Conservation (phyloP, 2,888 invertebrate species). For the Galerucella nymphaeae region DNA sequence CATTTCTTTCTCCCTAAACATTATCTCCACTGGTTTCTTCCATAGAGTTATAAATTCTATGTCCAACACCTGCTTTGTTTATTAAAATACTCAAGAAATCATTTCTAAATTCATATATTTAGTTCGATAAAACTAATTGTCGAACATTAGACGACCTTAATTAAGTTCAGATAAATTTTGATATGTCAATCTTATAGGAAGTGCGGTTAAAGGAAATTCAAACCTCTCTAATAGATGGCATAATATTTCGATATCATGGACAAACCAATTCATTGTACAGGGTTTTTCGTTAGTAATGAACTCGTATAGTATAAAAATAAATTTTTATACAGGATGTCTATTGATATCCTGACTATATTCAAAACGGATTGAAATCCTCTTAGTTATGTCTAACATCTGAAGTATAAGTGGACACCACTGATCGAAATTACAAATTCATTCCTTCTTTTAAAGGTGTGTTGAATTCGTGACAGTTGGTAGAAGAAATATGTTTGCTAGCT, state of each 20-base stretch:
- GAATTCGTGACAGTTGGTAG: constrained; percentile 22
- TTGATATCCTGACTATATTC: no score
- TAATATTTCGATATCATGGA: background rate
- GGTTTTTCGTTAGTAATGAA: no score
- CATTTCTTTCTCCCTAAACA: no score
- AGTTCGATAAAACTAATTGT: constrained; percentile 1
- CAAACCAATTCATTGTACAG: no score
- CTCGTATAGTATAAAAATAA: no score
- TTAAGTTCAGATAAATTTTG: background rate
- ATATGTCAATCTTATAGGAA: background rate
- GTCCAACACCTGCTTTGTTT: no score
- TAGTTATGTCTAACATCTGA: no score
- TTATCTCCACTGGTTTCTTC: no score
- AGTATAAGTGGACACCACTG: background rate
- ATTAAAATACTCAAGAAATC: background rate
- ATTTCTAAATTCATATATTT: background rate
- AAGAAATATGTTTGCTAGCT: constrained; percentile 14
- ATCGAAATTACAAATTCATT: background rate
- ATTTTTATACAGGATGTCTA: no score
- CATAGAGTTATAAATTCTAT: no score
- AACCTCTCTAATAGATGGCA: background rate
- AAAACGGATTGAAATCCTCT: no score
- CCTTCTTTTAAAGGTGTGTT: constrained; percentile 24
- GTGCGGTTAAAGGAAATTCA: constrained; percentile 1
- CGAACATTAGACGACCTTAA: background rate